Base-by-base conservation (phyloP, 2,888 invertebrate genomes). In the Pristionchus mayeri region DNA sequence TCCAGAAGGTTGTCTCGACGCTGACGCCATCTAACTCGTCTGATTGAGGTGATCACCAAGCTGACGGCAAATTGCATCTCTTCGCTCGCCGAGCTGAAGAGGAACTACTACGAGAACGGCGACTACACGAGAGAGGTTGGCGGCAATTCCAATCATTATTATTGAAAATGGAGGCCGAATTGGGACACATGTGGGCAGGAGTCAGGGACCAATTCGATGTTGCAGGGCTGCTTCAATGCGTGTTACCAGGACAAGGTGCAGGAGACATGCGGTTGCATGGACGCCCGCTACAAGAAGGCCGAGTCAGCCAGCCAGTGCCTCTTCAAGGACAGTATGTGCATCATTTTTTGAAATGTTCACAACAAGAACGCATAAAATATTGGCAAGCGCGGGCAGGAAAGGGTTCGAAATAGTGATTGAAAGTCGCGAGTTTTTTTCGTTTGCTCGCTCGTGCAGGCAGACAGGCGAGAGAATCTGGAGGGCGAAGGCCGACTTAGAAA, bases 181-280 rank as follows among this genome's bases (percentile, higher is more conserved):
- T n/a, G n/a, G n/a, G n/a, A n/a, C n/a, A n/a, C n/a, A n/a, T n/a
- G n/a, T n/a, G n/a, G n/a, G n/a, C n/a, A n/a, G n/a, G 34, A 54
- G 11, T 3, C 18, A 52, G 54, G 2, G 7, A 54, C 24, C n/a
- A n/a, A 40, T 18, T 1, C 13, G n/a, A 6, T 52, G 16, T 18
- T 48, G 3, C 50, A 78, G 79, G 79, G 79, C 2, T 79, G 79
- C 52, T 52, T 30, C 52, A 1, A 27, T 7, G 9, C 44, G 16
- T 75, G 75, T 27, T 11, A 9, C 9, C 75, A 75, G 48, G 2
- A n/a, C 1, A 75, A n/a, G 21, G 16, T 75, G 9, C 3, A 44
- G 30, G 24, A 75, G 44, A 75, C 16, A 21, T 75, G 75, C 34
- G 75, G 44, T 2, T 75, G 75, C 75, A 75, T 75, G 40, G 75